Base-by-base conservation (phyloP, 2,797 vertebrate genomes). In the Erpetoichthys calabaricus region DNA sequence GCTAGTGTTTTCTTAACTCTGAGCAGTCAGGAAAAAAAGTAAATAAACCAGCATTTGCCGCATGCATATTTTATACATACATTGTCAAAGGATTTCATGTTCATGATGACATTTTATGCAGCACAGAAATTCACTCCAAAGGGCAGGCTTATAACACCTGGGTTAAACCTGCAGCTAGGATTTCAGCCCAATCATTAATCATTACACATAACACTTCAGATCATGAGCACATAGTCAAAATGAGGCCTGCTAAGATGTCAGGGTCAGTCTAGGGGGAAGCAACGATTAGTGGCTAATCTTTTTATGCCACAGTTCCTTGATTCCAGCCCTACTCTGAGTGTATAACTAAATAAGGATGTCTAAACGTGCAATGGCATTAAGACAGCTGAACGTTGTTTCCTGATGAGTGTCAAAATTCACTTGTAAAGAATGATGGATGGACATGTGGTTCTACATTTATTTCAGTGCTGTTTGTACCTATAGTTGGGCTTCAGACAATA, bases 171-270 rank as follows among this genome's bases (percentile, higher is more conserved):
- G 47, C 44, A 46, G 57, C 8, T 58, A 42, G 6, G 4, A 43
- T 58, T 58, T 58, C 57, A 42, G 44, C 57, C 58, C 45, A 41
- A 52, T 47, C 43, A 58, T 52, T 58, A 49, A 58, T 58, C 57
- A 51, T 44, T 49, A 51, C 47, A 49, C 50, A 10, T 8, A 4
- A 43, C 8, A 25, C 46, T 47, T 3, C 25, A 43, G 41, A n/a
- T 49, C 8, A 43, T 44, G 25, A 10, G 47, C 25, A 5, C 47
- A 5, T 10, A 51, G 42, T 51, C n/a, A 44, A 58, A 45, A 51
- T 58, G 45, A 51, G 47, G 47, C 45, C 47, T 50, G 42, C 47
- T 43, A 43, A 10, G 41, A 5, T 51, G 42, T 49, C 49, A 25
- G 47, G 45, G 8, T 44, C 57, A 44, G 41, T 49, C 8, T 7